A percentile compares a stretch with the other conserved stretches of the same genome.
Conservation (phyloP, 1,140 invertebrate genomes). For the Magallana angulata region DNA sequence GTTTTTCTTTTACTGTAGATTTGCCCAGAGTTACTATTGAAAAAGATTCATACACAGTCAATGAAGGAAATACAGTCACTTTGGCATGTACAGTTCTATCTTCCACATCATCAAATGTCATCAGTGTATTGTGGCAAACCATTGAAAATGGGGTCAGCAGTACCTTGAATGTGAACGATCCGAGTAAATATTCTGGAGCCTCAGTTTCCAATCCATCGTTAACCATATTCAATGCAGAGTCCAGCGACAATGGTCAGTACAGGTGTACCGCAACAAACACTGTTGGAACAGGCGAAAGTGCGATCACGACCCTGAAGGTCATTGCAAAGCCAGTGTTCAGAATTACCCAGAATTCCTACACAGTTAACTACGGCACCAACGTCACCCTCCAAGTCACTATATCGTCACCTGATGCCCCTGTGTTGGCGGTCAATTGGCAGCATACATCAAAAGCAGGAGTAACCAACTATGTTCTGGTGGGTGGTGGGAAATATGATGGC, state of each 20-base stretch:
- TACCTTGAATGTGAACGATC: conserved; percentile 27
- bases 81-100: conserved; percentile 45
- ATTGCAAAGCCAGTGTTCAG: conserved; percentile 7
- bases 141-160: conserved; percentile 23
- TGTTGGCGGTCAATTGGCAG: conserved; percentile 8
- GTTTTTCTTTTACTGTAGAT: conserved; percentile 3
- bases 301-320: conserved; percentile 23
- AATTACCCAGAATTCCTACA: conserved; percentile 2
- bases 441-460: not conserved
- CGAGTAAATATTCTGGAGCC: conserved; percentile 39
- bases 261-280: conserved; percentile 47
- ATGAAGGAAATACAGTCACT: conserved; percentile 40
- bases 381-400: conserved; percentile 19
- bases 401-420: not conserved
- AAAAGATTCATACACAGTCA: conserved; percentile 38
- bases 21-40: conserved; percentile 37
- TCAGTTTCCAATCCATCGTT: conserved; percentile 30
- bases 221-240: conserved; percentile 43
- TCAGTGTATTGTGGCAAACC: conserved; percentile 40
- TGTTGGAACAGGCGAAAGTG: conserved; percentile 48
- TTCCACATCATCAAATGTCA: not conserved
- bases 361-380: conserved; percentile 23
- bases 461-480: conserved; percentile 15
- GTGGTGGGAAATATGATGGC: conserved; percentile 43
- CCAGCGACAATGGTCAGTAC: conserved; percentile 37